Percentiles rank a stretch among this genome's conserved stretches.
Conservation (phyloP, 2,888 invertebrate genomes). For the Drosophila mayaguana region DNA sequence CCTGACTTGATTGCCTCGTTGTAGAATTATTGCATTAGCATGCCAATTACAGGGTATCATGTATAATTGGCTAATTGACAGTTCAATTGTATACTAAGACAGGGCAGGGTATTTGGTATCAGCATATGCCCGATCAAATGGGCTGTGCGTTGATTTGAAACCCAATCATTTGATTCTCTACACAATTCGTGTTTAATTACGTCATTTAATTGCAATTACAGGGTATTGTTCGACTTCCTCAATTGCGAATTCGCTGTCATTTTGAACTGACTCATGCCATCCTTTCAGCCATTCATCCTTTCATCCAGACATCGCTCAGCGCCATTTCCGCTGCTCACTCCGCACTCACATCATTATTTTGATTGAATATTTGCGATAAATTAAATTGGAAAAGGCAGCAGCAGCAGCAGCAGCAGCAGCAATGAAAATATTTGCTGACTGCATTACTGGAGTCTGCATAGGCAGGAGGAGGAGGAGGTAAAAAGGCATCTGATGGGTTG, state of each 20-base stretch:
- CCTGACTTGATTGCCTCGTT: not conserved
- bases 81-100: not conserved
- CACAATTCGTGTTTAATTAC: not conserved
- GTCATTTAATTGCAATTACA: slow-evolving; percentile 12
- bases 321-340: slow-evolving; percentile 55
- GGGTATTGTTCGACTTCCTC: slow-evolving; percentile 22
- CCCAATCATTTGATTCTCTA: not conserved
- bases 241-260: slow-evolving; percentile 10
- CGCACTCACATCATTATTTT: slow-evolving; percentile 72
- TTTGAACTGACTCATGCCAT: slow-evolving; percentile 24
- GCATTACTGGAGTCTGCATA: slow-evolving; percentile 15
- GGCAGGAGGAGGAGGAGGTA: not conserved
- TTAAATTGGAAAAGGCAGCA: slow-evolving; percentile 72
- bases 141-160: not conserved
- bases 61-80: not conserved
- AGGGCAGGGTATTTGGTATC: not conserved
- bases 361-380: slow-evolving; percentile 82
- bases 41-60: not conserved
- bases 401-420: slow-evolving; percentile 21
- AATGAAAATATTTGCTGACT: slow-evolving; percentile 64
- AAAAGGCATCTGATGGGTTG: not conserved
- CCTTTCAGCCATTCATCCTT: slow-evolving; percentile 39
- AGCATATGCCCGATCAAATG: not conserved
- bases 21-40: not conserved
- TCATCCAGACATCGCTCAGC: slow-evolving; percentile 23